phyloP scores from a whole-genome alignment of 2,797 vertebrate genomes.

The Lepilemur septentrionalis region DNA sequence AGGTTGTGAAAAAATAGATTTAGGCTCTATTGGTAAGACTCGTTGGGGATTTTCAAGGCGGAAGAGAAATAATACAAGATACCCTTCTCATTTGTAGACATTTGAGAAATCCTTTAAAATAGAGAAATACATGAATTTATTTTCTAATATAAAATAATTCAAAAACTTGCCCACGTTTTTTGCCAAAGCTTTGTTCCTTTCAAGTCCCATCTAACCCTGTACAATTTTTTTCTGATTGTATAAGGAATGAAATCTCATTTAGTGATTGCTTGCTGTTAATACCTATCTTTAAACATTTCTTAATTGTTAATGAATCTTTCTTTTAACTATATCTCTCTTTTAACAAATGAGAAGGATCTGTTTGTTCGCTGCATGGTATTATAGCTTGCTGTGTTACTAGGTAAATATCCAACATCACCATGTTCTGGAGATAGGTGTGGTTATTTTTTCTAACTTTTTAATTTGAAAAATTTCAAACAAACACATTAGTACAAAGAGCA shows the following conservation, averaged over 20 bases:
- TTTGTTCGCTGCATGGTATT: background rate
- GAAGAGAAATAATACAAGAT: constrained; percentile 25
- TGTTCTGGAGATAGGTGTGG: background rate
- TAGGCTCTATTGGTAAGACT: background rate
- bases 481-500: background rate
- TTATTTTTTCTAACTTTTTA: constrained; percentile 19
- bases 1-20: background rate
- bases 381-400: background rate
- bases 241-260: constrained; percentile 22
- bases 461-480: constrained; percentile 34
- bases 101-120: constrained; percentile 64
- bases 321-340: background rate
- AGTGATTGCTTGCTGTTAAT: background rate
- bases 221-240: background rate
- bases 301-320: constrained; percentile 2
- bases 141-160: constrained; percentile 52
- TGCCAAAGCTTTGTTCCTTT: constrained; percentile 38
- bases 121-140: constrained; percentile 58
- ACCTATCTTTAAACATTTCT: constrained; percentile 7
- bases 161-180: constrained; percentile 15
- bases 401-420: background rate
- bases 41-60: constrained; percentile 33
- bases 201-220: background rate
- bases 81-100: constrained; percentile 19
- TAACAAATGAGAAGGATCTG: background rate